These are phyloP conservation scores for Heptranchias perlo DNA, from an alignment of 2,113 vertebrate species.

Conservation along the genomic window DNA sequence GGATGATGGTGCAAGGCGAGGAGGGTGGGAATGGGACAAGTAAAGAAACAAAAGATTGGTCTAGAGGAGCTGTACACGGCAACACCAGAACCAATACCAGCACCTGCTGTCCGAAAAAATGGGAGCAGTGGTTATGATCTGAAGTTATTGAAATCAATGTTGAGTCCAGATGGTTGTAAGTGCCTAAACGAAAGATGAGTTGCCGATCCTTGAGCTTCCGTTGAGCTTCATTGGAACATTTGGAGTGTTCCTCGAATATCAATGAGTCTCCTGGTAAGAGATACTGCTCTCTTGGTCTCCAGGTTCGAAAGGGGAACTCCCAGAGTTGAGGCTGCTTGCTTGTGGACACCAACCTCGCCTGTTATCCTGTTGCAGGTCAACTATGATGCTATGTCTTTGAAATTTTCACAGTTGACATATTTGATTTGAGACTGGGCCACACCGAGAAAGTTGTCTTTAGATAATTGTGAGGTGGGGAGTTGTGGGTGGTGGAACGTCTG, in stretches of 20 bases:
- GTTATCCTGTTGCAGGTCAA: neutral
- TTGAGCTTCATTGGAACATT: too few species aligned
- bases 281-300: neutral
- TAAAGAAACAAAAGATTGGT: too few species aligned
- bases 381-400: neutral
- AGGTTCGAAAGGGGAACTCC: neutral
- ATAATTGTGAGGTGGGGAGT: neutral
- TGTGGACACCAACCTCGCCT: neutral
- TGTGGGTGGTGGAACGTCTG: neutral
- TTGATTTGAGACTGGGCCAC: neutral
- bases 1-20: too few species aligned
- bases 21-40: too few species aligned
- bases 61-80: too few species aligned
- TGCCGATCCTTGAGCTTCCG: too few species aligned
- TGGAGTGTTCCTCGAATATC: neutral
- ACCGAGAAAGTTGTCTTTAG: neutral
- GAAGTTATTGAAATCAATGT: too few species aligned
- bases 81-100: too few species aligned
- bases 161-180: too few species aligned
- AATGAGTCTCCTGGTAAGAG: neutral
- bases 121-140: too few species aligned
- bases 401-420: neutral
- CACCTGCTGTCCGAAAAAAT: too few species aligned
- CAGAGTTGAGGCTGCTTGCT: neutral
- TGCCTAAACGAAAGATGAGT: too few species aligned